Evolutionary conservation across 2,888 invertebrate species (phyloP).

Genomic region (Noctua pronuba): DNA sequence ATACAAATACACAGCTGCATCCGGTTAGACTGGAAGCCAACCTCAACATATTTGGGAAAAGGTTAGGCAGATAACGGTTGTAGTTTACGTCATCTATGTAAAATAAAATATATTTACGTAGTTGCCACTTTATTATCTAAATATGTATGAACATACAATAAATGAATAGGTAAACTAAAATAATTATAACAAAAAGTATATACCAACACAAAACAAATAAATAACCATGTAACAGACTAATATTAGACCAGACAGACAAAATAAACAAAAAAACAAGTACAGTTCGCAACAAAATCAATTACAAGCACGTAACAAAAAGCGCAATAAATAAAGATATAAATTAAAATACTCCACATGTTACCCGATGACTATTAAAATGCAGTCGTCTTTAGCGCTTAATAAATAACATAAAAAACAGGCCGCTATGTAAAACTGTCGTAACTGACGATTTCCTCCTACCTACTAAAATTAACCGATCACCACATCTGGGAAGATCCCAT

Average conservation of each 20-base stretch:
- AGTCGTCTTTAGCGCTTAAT: slow-evolving; percentile 70
- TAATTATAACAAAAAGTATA: not conserved
- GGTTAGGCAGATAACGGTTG: not conserved
- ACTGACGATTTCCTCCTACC: slow-evolving; percentile 86
- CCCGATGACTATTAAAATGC: slow-evolving; percentile 67
- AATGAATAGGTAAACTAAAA: not conserved
- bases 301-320: slow-evolving; percentile 41
- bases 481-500: slow-evolving; percentile 86
- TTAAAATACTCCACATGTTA: slow-evolving; percentile 60
- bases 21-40: not conserved
- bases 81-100: not conserved
- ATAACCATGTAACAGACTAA: slow-evolving; percentile 15
- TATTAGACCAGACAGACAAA: slow-evolving; percentile 8
- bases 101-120: no score
- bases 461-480: slow-evolving; percentile 84
- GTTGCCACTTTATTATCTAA: not conserved
- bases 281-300: slow-evolving; percentile 50
- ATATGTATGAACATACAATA: no score
- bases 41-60: not conserved
- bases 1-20: not conserved
- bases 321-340: slow-evolving; percentile 64
- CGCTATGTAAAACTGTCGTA: slow-evolving; percentile 81
- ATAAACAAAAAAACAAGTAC: slow-evolving; percentile 38
- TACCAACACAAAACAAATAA: not conserved
- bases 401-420: slow-evolving; percentile 81